These are phyloP conservation scores for Norana najaformis DNA, from an alignment of 2,888 invertebrate genomes.

Conservation along the genomic window DNA sequence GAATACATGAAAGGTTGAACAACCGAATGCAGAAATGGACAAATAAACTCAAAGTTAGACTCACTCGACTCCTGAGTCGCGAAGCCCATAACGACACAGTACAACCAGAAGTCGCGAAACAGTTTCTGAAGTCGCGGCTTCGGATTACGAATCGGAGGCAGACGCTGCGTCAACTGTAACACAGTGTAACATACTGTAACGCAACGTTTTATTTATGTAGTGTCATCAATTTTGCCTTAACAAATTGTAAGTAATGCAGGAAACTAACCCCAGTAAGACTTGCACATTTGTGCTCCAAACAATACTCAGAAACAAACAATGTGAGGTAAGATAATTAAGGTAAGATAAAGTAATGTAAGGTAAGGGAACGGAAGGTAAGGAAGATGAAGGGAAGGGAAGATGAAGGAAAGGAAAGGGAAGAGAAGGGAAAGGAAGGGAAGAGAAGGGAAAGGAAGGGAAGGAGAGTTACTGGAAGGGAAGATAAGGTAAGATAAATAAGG, in stretches of 20 bases:
- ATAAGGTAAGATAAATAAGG: too few relatives aligned
- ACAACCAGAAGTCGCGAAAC: conserved; percentile 99
- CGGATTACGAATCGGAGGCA: conserved; percentile 90
- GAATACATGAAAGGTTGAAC: neutral
- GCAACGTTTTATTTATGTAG: neutral
- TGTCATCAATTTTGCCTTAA: neutral
- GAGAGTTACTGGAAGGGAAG: too few relatives aligned
- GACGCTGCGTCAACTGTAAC: conserved; percentile 72
- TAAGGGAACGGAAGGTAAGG: too few relatives aligned
- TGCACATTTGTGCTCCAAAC: neutral
- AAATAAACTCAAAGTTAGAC: conserved; percentile 10
- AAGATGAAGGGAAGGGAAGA: too few relatives aligned
- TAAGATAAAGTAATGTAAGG: too few relatives aligned
- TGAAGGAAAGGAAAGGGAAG: too few relatives aligned
- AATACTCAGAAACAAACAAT: neutral
- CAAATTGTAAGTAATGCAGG: neutral
- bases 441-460: too few relatives aligned
- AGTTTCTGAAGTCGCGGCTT: conserved; percentile 79
- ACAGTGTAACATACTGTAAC: too few relatives aligned
- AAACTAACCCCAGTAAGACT: neutral
- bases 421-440: too few relatives aligned
- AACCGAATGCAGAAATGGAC: neutral
- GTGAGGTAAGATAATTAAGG: too few relatives aligned
- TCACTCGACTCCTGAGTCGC: conserved; percentile 71
- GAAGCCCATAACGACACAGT: conserved; percentile 98